A percentile compares a stretch with the other conserved stretches of the same genome.
Conservation (phyloP, 2,113 vertebrate species). For the Galeopterus variegatus region DNA sequence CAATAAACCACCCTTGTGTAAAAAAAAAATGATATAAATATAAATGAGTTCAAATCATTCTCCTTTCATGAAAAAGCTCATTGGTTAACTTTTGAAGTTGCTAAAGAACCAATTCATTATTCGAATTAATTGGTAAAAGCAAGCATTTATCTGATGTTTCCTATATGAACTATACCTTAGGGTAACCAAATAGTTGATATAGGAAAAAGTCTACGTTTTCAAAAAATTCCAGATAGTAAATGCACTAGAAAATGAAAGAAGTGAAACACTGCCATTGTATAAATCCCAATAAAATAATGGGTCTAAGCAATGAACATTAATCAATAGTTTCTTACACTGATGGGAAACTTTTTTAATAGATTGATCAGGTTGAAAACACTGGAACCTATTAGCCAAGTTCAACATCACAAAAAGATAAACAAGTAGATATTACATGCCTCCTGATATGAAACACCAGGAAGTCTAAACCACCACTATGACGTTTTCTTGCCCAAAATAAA, state of each 20-base stretch:
- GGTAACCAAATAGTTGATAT: no score
- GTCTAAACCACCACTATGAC: neutral
- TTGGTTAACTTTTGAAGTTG: neutral
- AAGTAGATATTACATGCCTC: neutral
- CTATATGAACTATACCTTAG: neutral
- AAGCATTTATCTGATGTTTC: neutral
- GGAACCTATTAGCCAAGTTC: neutral
- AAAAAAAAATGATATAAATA: neutral
- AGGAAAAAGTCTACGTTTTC: neutral
- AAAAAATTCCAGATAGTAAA: constrained; percentile 31
- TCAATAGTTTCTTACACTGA: neutral
- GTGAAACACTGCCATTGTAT: neutral
- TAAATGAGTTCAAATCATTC: neutral
- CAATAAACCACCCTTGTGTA: no score
- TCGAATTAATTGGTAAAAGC: neutral
- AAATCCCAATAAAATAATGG: neutral
- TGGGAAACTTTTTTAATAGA: neutral
- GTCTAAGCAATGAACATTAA: neutral
- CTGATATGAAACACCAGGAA: neutral
- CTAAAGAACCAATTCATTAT: constrained; percentile 46
- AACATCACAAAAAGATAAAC: neutral
- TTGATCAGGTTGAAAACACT: neutral
- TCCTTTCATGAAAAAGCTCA: neutral
- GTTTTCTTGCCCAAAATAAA: neutral
- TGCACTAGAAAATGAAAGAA: neutral